Evolutionary conservation across 35 echinoderm and acorn worm genomes (phyloP), one percentile per base, ranked within the genome.

Genomic region (Apostichopus parvimensis): DNA sequence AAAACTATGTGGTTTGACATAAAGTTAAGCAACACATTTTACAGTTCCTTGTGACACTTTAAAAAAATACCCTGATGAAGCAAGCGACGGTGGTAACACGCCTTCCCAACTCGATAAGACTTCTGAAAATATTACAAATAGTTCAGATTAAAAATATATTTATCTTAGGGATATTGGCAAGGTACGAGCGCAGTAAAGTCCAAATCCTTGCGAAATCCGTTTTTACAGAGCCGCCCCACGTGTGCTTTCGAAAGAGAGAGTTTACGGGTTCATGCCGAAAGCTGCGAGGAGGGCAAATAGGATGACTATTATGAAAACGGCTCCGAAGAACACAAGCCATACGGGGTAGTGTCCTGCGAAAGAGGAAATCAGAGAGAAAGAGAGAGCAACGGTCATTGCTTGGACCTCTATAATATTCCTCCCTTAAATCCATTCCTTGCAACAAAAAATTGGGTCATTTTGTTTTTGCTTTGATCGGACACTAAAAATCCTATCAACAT

Each of bases 241-340:
- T 45, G 34, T 45, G 3, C 34, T 25, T 78, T 78, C 34, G 34
- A 45, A 45, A 45, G 34, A 45, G 34, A 45, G 34, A 45, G 17
- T 54, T n/a, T 84, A 84, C 2, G 58, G 5, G 7, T 84, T 55
- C 81, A 84, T 21, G 8, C 81, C 81, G n/a, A 58, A n/a, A 57
- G 81, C 81, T n/a, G 81, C 81, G 7, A 84, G 52, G 15, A 84
- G 52, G 4, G 81, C 81, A 14, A 84, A 18, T 56, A 84, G 57
- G 8, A 84, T 9, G 22, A 84, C 23, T 8, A 84, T 84, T 5
- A 84, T 25, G 24, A 84, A 84, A 8, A 84, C 55, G 54, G 81
- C 81, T 21, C 81, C 81, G 7, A 84, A 56, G 57, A 84, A 84
- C 56, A 84, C 23, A 54, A 84, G 57, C 81, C 81, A 84, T 15